These are phyloP conservation scores for Lathamus discolor DNA, from an alignment of 2,113 vertebrate species.

Conservation along the genomic window DNA sequence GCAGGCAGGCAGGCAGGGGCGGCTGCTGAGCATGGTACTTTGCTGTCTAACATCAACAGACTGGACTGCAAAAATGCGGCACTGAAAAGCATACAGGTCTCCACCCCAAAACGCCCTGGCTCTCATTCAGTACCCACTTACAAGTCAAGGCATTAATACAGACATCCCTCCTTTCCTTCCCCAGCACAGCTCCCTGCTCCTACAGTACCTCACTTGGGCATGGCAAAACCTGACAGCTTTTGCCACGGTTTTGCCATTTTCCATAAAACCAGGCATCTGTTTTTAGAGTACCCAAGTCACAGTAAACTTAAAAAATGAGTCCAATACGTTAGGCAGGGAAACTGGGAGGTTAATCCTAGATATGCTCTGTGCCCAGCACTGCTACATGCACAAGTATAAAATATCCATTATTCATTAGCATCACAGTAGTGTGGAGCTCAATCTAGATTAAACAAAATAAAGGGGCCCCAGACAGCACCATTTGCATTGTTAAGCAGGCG, in stretches of 20 bases:
- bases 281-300: constrained; percentile 39
- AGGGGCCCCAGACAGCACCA: constrained; percentile 72
- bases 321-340: constrained; percentile 33
- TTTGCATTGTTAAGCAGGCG: constrained; percentile 72
- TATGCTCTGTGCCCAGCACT: constrained; percentile 67
- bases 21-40: not conserved
- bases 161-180: not conserved
- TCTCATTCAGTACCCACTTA: not conserved
- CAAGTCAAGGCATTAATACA: not conserved
- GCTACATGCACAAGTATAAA: constrained; percentile 62
- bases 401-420: constrained; percentile 79
- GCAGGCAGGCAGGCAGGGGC: not conserved
- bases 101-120: not conserved
- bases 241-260: not conserved
- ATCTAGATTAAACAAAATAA: constrained; percentile 80
- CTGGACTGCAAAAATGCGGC: not conserved
- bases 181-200: not conserved
- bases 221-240: not conserved
- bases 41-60: not conserved
- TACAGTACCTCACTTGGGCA: not conserved
- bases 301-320: constrained; percentile 36
- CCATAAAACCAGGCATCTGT: not conserved
- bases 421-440: constrained; percentile 73
- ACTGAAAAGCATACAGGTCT: not conserved
- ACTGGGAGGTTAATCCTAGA: constrained; percentile 72